phyloP scores from a whole-genome alignment of 2,888 invertebrate species.

The Dolichopus griseipennis region DNA sequence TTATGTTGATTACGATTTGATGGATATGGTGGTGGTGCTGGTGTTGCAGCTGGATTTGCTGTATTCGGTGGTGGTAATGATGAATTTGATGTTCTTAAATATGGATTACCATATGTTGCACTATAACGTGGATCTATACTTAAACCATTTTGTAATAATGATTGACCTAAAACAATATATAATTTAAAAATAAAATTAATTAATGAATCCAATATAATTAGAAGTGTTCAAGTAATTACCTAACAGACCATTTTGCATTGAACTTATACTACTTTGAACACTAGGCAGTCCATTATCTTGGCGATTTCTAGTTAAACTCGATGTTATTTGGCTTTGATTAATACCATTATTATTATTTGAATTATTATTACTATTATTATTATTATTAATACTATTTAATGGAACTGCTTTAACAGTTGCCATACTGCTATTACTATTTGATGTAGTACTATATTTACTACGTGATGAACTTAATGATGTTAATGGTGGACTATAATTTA shows the following conservation, averaged over 20 bases:
- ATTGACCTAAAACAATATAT: slow-evolving; percentile 34
- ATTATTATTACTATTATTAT: slow-evolving; percentile 15
- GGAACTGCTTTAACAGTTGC: slow-evolving; percentile 32
- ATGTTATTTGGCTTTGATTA: slow-evolving; percentile 16
- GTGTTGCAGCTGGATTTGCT: slow-evolving; percentile 62
- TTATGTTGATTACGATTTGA: slow-evolving; percentile 52
- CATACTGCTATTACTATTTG: slow-evolving; percentile 32
- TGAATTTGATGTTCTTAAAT: slow-evolving; percentile 59
- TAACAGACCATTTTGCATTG: slow-evolving; percentile 42
- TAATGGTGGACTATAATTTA: slow-evolving; percentile 77
- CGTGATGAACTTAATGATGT: slow-evolving; percentile 41
- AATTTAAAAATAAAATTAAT: slow-evolving; percentile 30
- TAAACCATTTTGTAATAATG: slow-evolving; percentile 41
- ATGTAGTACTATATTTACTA: slow-evolving; percentile 37
- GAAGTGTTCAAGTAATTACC: no score
- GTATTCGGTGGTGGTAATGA: slow-evolving; percentile 48
- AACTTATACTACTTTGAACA: slow-evolving; percentile 40
- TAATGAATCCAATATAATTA: slow-evolving; percentile 28
- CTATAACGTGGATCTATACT: slow-evolving; percentile 76
- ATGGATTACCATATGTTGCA: slow-evolving; percentile 84
- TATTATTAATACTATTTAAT: slow-evolving; percentile 14
- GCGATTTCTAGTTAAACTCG: slow-evolving; percentile 35
- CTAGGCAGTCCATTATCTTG: slow-evolving; percentile 43
- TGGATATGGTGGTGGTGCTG: slow-evolving; percentile 71
- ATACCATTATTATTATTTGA: slow-evolving; percentile 11